Conservation (phyloP, 2,797 vertebrate species). For the Fratercula arctica region DNA sequence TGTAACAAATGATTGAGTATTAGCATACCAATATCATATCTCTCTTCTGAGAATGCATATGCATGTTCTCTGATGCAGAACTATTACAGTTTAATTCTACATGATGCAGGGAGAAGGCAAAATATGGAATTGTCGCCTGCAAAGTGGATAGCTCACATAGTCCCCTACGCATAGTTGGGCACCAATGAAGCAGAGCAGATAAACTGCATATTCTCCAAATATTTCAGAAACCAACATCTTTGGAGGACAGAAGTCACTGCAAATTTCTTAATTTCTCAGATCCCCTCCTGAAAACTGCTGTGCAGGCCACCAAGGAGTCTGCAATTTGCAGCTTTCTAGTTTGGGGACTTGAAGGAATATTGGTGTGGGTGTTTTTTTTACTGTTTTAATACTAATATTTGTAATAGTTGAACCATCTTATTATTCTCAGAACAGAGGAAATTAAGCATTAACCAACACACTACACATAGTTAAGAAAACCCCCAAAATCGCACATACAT, state of each 20-base stretch:
- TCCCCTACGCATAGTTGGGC: background rate
- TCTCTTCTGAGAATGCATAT: constrained; percentile 3
- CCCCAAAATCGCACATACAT: background rate
- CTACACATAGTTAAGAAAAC: background rate
- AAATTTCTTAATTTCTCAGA: background rate
- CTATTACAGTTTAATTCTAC: background rate
- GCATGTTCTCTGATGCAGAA: background rate
- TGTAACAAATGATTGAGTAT: background rate
- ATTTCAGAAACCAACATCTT: background rate
- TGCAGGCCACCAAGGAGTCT: background rate
- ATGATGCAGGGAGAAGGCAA: background rate
- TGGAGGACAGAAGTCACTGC: background rate
- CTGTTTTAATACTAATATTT: background rate
- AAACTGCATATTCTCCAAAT: background rate
- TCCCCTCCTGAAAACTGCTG: background rate
- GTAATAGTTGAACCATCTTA: background rate
- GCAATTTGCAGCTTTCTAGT: background rate
- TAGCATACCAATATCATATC: background rate
- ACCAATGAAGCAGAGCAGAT: background rate
- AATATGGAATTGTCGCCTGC: background rate
- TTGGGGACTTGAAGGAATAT: background rate
- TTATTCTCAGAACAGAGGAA: constrained; percentile 44
- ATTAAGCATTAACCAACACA: background rate
- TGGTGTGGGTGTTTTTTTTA: background rate
- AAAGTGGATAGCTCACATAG: background rate